Conservation (phyloP, 2,888 invertebrate genomes). For the Chelonus formosanus region DNA sequence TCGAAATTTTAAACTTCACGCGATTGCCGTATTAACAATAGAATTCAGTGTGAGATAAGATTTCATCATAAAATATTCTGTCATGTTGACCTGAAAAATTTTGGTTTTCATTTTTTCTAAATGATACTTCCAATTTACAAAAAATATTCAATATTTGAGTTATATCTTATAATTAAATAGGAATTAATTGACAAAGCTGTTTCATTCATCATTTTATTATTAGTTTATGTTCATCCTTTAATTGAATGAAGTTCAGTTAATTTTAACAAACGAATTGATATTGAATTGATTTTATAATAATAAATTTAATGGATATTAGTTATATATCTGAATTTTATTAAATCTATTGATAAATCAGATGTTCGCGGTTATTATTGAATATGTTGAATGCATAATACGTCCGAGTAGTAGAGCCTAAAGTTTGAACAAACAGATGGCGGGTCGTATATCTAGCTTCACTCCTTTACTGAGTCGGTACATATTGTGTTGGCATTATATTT, state of each 20-base stretch:
- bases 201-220: too few species aligned
- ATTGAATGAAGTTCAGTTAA: too few species aligned
- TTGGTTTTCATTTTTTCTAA: not conserved
- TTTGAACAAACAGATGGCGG: slow-evolving; percentile 49
- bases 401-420: slow-evolving; percentile 37
- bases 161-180: too few species aligned
- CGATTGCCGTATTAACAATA: slow-evolving; percentile 38
- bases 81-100: slow-evolving; percentile 33
- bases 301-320: too few species aligned
- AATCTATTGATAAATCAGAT: slow-evolving; percentile 8
- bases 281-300: too few species aligned
- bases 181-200: too few species aligned
- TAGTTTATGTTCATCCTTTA: too few species aligned
- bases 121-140: slow-evolving; percentile 13
- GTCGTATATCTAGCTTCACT: slow-evolving; percentile 42
- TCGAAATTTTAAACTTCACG: slow-evolving; percentile 37
- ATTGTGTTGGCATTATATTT: not conserved
- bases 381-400: not conserved
- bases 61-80: slow-evolving; percentile 31
- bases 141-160: too few species aligned
- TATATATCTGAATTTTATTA: too few species aligned
- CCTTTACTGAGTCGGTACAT: slow-evolving; percentile 34
- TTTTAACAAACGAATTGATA: too few species aligned
- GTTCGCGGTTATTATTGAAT: not conserved
- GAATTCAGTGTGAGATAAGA: slow-evolving; percentile 20